Evolutionary conservation across 2,113 vertebrate species (phyloP), one percentile per base, ranked within the genome.

Genomic region (Cynopterus brachyotis): DNA sequence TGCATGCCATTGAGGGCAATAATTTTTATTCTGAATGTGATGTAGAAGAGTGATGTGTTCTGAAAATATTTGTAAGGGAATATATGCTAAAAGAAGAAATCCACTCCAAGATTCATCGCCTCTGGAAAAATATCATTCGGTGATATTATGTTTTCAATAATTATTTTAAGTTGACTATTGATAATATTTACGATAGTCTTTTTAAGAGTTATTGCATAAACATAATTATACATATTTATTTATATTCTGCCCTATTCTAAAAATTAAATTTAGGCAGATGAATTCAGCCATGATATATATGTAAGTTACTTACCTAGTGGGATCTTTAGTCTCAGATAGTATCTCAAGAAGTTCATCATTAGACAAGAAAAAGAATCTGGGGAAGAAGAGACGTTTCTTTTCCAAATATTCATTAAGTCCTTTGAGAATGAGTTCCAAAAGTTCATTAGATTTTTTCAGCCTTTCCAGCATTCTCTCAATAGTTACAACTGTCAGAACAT

Each of bases 291-390:
- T 2, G 22, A 20, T 28, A 17, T 30, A 1, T 26, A 60, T 10
- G 19, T 19, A 40, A 42, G 2, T 26, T 12, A 57, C 73, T 89
- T 98, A 99, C 99, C 99, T 98, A 73, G 99, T 99, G 35, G 99
- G 99, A 97, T 99, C 99, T 98, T 99, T 99, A 80, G 99, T 99
- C 96, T 99, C 99, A 15, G 99, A 99, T 3, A 99, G 98, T 95
- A 99, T 99, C 98, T 99, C 99, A 91, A 99, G 99, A 67, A 99
- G 98, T 97, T 99, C 99, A 81, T 99, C 99, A 20, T 99, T 99
- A 32, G 99, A 99, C 73, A 99, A 97, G 98, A 99, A 99, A 97
- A 99, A 99, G 98, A 99, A 99, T 72, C 99, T 98, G 32, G 99
- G 99, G 76, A 99, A 99, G 96, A 97, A 99, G 10, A 99, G 98